A percentile compares a stretch with the other conserved stretches of the same genome.
phyloP scores from a whole-genome alignment of 2,113 vertebrate species.

The Dryoscopus gambensis region DNA sequence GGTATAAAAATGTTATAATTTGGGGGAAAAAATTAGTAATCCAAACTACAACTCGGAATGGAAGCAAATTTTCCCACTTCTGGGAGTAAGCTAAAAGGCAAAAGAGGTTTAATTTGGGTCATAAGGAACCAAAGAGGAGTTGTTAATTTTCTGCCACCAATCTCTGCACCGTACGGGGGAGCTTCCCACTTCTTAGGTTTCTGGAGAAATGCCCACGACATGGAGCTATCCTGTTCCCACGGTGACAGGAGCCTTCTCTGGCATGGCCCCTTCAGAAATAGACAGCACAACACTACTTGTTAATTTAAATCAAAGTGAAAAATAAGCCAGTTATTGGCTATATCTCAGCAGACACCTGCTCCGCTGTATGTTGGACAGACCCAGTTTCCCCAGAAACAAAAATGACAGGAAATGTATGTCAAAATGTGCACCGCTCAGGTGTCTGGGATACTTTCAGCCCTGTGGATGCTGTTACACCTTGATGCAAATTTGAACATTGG shows the following conservation, averaged over 20 bases:
- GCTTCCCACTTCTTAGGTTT: background rate
- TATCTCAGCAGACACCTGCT: background rate
- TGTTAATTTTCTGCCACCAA: background rate
- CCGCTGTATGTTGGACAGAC: background rate
- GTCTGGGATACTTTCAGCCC: background rate
- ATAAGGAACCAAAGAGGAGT: background rate
- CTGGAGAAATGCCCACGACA: background rate
- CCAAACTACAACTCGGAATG: background rate
- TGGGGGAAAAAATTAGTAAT: background rate
- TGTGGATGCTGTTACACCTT: background rate
- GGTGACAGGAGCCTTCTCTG: accelerated
- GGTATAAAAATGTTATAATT: background rate
- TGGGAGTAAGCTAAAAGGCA: background rate
- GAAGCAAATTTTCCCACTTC: background rate
- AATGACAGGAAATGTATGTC: background rate
- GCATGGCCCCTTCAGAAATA: background rate
- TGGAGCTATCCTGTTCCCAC: accelerated
- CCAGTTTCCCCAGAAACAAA: background rate
- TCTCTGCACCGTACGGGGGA: background rate
- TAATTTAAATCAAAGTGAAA: background rate
- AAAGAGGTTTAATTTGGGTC: background rate
- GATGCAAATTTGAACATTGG: background rate
- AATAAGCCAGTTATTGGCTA: background rate
- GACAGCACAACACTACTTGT: background rate
- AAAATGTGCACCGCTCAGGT: background rate